Conservation (phyloP, 2,797 vertebrate genomes). For the Acrossocheilus wenchowensis region DNA sequence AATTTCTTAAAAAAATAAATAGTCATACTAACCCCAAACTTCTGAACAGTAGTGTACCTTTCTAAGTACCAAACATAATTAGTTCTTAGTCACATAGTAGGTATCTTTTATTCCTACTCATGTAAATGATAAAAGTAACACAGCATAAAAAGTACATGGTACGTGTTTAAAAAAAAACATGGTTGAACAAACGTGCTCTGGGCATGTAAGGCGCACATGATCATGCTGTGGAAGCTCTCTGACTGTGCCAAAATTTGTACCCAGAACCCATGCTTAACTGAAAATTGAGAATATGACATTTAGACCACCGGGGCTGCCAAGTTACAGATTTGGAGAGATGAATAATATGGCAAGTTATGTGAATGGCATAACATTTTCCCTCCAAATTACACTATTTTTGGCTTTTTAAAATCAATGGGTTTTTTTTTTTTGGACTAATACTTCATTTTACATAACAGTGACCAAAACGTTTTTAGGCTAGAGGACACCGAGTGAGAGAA, state of each 20-base stretch:
- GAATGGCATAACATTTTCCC: not conserved
- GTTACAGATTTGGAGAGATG: not conserved
- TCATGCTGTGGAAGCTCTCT: constrained; percentile 11
- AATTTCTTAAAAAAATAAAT: not conserved
- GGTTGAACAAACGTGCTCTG: not conserved
- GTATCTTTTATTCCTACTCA: not conserved
- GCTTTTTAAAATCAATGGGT: not conserved
- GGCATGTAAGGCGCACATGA: constrained; percentile 30
- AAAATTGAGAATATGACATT: constrained; percentile 8
- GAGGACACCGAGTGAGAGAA: constrained; percentile 13
- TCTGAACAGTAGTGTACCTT: not conserved
- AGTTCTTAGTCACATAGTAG: not conserved
- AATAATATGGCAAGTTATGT: not conserved
- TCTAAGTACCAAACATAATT: not conserved
- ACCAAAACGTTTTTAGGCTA: not conserved
- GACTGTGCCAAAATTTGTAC: not conserved
- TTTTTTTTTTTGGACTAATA: not conserved
- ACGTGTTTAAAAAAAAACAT: not conserved
- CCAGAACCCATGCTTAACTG: constrained; percentile 18
- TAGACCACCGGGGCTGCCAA: not conserved
- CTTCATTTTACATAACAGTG: constrained; percentile 31
- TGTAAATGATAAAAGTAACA: not conserved
- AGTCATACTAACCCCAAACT: not conserved
- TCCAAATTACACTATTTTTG: not conserved
- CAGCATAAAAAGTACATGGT: not conserved